phyloP scores from a whole-genome alignment of 2,888 invertebrate species.

The Ormyrus nitidulus region DNA sequence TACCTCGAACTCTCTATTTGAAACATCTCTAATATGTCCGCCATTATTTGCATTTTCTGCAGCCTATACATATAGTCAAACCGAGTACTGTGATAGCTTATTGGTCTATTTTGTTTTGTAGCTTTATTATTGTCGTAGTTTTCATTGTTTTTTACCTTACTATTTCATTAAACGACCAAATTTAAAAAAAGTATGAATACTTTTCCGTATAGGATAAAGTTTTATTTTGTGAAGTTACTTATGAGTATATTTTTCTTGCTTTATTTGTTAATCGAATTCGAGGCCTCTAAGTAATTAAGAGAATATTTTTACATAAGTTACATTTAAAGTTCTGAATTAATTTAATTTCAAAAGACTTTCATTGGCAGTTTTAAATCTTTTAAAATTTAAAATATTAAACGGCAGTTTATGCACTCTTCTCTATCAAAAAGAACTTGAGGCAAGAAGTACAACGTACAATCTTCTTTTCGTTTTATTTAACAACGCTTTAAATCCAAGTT shows the following conservation, averaged over 20 bases:
- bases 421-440: too few species aligned
- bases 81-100: slow-evolving; percentile 66
- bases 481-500: neutral
- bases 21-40: slow-evolving; percentile 50
- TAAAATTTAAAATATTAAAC: neutral
- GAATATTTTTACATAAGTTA: slow-evolving; percentile 27
- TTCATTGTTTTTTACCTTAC: slow-evolving; percentile 54
- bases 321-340: slow-evolving; percentile 26
- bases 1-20: slow-evolving; percentile 47
- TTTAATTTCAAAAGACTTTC: slow-evolving; percentile 15
- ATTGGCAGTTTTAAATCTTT: slow-evolving; percentile 29
- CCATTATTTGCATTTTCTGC: slow-evolving; percentile 55
- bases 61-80: slow-evolving; percentile 61
- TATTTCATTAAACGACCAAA: slow-evolving; percentile 21
- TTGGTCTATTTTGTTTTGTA: slow-evolving; percentile 64
- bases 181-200: slow-evolving; percentile 14
- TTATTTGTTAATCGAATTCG: slow-evolving; percentile 45
- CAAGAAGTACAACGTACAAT: neutral
- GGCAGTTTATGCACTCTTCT: too few species aligned
- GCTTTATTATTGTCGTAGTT: slow-evolving; percentile 66
- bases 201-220: slow-evolving; percentile 32
- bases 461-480: too few species aligned
- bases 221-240: slow-evolving; percentile 49
- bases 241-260: slow-evolving; percentile 46
- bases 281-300: slow-evolving; percentile 40